A percentile compares a stretch with the other conserved stretches of the same genome.
Conservation (phyloP, 2,797 vertebrate species). For the Sciurus carolinensis region DNA sequence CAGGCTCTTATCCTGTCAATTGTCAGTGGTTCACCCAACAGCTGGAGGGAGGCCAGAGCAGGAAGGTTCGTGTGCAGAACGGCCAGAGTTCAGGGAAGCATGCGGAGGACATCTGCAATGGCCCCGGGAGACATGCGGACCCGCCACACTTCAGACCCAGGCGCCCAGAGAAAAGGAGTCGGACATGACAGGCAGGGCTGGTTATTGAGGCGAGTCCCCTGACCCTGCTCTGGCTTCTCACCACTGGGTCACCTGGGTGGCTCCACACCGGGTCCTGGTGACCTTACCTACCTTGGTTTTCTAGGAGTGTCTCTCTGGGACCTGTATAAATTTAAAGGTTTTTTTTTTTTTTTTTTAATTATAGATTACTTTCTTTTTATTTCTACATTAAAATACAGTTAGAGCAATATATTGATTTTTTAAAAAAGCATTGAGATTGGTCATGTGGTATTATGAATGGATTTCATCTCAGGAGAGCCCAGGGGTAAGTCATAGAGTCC, state of each 20-base stretch:
- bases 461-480: neutral
- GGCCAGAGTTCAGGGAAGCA: neutral
- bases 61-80: neutral
- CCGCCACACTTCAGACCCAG: neutral
- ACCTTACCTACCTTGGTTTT: neutral
- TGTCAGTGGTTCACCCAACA: neutral
- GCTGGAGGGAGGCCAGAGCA: neutral
- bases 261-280: fast-evolving
- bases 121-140: neutral
- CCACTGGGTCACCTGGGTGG: neutral
- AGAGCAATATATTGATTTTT: slow-evolving; percentile 8
- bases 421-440: neutral
- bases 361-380: neutral
- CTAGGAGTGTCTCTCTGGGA: neutral
- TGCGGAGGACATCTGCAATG: neutral
- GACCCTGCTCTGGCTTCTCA: neutral
- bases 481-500: too few species aligned
- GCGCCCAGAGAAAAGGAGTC: neutral
- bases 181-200: neutral
- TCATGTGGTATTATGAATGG: neutral
- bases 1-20: neutral
- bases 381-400: slow-evolving; percentile 43
- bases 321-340: neutral
- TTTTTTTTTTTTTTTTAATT: neutral
- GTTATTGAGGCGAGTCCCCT: neutral